Conservation (phyloP, 2,113 vertebrate genomes). For the Ibidorhyncha struthersii region DNA sequence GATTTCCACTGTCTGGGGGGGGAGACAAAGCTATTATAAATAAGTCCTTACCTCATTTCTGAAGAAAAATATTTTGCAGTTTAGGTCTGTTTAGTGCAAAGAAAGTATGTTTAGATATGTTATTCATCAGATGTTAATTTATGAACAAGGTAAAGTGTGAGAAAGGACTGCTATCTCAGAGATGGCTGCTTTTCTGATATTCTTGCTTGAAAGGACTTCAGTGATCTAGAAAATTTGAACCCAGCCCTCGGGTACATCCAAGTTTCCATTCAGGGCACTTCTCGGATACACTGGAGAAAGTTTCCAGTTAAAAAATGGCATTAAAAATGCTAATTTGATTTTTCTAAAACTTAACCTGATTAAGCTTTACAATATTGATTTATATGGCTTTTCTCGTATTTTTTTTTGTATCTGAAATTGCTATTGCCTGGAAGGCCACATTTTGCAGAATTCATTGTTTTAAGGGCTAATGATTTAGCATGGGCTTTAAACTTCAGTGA, state of each 20-base stretch:
- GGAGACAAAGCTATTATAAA: background rate
- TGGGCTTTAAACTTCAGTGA: background rate
- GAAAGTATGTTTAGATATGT: background rate
- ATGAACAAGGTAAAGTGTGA: background rate
- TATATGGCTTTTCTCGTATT: background rate
- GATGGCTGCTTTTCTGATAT: background rate
- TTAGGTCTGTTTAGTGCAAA: background rate
- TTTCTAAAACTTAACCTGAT: background rate
- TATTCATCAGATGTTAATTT: background rate
- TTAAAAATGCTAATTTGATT: background rate
- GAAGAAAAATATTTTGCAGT: background rate
- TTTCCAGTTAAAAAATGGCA: background rate
- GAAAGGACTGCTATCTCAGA: background rate
- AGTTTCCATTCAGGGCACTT: background rate
- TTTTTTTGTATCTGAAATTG: background rate
- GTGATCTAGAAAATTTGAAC: background rate
- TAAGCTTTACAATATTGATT: background rate
- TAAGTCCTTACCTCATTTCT: background rate
- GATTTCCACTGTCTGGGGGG: background rate
- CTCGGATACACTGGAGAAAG: background rate
- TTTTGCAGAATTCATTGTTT: background rate
- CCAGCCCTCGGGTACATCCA: background rate
- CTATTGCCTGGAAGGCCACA: background rate
- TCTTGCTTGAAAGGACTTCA: background rate
- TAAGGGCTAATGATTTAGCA: background rate